Evolutionary conservation across 2,797 vertebrate species (phyloP).

Genomic region (Margarornis squamiger): DNA sequence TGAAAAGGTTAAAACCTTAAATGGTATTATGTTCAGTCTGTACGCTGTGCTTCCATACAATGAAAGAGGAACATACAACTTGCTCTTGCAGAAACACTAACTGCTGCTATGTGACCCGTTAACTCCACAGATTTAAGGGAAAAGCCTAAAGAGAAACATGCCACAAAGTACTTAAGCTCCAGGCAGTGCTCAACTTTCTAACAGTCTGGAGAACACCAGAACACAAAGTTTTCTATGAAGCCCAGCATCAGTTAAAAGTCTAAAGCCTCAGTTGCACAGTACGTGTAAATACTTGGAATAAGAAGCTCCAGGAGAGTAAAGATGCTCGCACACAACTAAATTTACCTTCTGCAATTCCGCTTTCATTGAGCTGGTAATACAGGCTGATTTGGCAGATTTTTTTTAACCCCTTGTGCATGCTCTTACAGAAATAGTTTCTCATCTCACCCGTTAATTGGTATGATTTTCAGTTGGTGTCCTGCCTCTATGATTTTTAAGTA

Average conservation of each 20-base stretch:
- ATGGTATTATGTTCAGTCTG: constrained; percentile 35
- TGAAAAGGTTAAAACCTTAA: constrained; percentile 69
- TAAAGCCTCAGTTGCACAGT: neutral
- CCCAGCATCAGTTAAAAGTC: neutral
- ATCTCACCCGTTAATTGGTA: neutral
- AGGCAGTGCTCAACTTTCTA: neutral
- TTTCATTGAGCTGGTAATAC: neutral
- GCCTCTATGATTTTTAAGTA: neutral
- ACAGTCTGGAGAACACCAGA: neutral
- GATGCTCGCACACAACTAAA: neutral
- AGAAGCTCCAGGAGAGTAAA: neutral
- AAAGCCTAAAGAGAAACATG: constrained; percentile 61
- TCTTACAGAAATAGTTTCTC: neutral
- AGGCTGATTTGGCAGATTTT: neutral
- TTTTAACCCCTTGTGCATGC: neutral
- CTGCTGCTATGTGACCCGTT: constrained; percentile 42
- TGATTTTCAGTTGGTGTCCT: neutral
- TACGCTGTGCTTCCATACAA: constrained; percentile 2
- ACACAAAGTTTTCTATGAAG: neutral
- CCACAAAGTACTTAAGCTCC: constrained; percentile 43
- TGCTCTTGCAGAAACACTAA: constrained; percentile 31
- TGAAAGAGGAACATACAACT: constrained; percentile 20
- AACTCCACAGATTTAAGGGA: constrained; percentile 23
- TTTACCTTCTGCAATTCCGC: neutral
- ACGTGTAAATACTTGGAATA: neutral